These are phyloP conservation scores for Tubulanus polymorphus DNA, from an alignment of 2,888 invertebrate species.

Conservation along the genomic window DNA sequence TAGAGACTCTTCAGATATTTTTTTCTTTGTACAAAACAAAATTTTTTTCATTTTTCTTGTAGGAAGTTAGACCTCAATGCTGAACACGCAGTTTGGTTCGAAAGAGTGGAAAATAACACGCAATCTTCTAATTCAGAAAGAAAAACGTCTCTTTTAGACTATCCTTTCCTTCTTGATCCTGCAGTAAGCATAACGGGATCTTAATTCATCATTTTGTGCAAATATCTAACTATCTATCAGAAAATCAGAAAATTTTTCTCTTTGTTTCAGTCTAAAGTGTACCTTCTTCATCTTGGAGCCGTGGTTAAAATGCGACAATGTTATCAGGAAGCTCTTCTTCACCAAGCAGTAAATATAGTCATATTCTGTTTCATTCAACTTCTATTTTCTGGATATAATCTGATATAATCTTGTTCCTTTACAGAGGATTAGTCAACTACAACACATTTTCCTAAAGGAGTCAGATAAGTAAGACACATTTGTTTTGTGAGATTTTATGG, in stretches of 20 bases:
- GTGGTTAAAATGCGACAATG: slow-evolving; percentile 3
- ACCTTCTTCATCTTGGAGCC: slow-evolving; percentile 2
- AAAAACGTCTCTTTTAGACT: not conserved
- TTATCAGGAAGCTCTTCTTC: slow-evolving; percentile 5
- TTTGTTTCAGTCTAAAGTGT: slow-evolving; percentile 2
- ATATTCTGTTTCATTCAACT: not conserved
- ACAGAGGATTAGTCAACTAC: slow-evolving; percentile 2
- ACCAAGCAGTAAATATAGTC: slow-evolving; percentile 3
- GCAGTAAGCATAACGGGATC: slow-evolving; percentile 1
- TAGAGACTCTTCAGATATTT: not conserved
- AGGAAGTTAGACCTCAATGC: slow-evolving; percentile 4
- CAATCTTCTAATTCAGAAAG: not conserved
- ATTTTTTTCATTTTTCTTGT: not conserved
- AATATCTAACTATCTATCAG: too few relatives aligned
- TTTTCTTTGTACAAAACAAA: not conserved
- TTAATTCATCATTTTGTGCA: too few relatives aligned
- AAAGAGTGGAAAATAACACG: not conserved
- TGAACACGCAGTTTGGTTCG: slow-evolving; percentile 2
- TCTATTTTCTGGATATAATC: not conserved
- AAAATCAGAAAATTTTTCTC: too few relatives aligned
- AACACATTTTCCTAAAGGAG: too few relatives aligned
- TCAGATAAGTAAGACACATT: not conserved
- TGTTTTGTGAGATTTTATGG: too few relatives aligned
- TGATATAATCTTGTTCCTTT: not conserved
- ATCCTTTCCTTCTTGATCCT: slow-evolving; percentile 4